Evolutionary conservation across 2,113 vertebrate species (phyloP).

Genomic region (Etia nguti): DNA sequence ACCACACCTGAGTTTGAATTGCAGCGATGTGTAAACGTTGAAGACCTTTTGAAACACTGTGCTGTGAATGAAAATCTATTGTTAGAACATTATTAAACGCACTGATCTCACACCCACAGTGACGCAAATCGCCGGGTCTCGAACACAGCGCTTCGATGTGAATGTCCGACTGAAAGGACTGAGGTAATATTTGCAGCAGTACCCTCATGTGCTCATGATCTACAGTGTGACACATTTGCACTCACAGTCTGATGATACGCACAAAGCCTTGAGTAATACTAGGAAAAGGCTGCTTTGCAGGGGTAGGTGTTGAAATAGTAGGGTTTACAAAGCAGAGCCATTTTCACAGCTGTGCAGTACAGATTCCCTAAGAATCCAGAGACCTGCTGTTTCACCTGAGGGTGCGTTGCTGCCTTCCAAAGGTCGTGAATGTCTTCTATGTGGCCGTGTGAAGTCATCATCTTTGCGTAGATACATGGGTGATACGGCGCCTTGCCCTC

Average conservation of each 20-base stretch:
- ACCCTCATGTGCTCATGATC: background rate
- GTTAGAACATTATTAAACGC: background rate
- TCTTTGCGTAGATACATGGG: constrained; percentile 87
- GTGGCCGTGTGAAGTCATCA: constrained; percentile 96
- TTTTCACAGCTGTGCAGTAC: constrained; percentile 84
- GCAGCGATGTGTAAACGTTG: background rate
- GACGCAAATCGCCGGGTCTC: background rate
- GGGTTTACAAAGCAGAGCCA: constrained; percentile 82
- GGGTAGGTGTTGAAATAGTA: constrained; percentile 76
- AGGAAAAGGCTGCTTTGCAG: constrained; percentile 87
- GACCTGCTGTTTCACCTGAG: constrained; percentile 71
- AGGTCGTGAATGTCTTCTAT: constrained; percentile 80
- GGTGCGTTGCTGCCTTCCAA: constrained; percentile 85
- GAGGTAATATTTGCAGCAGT: constrained; percentile 31
- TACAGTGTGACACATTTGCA: background rate
- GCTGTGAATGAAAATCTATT: background rate
- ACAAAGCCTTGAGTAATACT: constrained; percentile 29
- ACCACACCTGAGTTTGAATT: background rate
- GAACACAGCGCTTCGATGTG: background rate
- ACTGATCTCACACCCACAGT: background rate
- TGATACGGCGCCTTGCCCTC: constrained; percentile 89
- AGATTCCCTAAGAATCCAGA: constrained; percentile 76
- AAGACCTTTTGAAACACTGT: constrained; percentile 1
- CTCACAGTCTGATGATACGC: background rate
- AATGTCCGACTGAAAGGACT: constrained; percentile 25